Evolutionary conservation across 2,113 vertebrate species (phyloP).

Genomic region (Phyllostomus discolor): DNA sequence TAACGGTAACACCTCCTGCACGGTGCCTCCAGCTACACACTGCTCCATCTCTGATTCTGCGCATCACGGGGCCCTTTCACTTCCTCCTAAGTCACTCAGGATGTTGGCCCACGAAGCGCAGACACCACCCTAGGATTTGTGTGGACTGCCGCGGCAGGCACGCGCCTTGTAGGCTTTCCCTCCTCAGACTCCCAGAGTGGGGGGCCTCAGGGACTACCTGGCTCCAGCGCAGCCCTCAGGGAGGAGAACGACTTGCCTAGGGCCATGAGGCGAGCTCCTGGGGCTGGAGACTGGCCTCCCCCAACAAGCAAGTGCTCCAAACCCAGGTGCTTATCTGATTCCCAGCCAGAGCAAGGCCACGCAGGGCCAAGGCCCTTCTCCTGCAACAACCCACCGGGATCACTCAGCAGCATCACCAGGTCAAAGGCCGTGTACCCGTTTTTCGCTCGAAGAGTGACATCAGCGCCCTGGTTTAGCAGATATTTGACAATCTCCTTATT

Average conservation of each 20-base stretch:
- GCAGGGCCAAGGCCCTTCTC: neutral
- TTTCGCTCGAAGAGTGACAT: constrained; percentile 94
- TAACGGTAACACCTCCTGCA: rapidly evolving
- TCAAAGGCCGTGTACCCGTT: constrained; percentile 98
- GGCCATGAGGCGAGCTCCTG: neutral
- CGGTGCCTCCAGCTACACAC: neutral
- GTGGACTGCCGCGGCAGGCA: neutral
- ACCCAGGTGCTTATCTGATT: neutral
- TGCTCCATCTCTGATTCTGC: neutral
- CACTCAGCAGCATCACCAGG: constrained; percentile 96
- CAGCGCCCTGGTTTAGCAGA: constrained; percentile 92
- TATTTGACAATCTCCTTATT: constrained; percentile 97
- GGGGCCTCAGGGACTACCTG: neutral
- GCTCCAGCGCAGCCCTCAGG: neutral
- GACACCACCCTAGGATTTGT: neutral
- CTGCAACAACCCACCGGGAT: constrained; percentile 86
- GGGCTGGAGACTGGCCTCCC: neutral
- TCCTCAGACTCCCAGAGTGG: neutral
- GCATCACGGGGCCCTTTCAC: neutral
- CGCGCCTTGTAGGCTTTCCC: neutral
- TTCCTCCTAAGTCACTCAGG: neutral
- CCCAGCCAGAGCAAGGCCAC: neutral
- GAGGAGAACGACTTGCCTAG: neutral
- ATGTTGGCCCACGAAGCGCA: neutral
- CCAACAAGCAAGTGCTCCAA: neutral